Percentiles rank a stretch among this genome's conserved stretches.
Evolutionary conservation across 1,140 invertebrate genomes (phyloP).

Genomic region (Lasioglossum albipes): DNA sequence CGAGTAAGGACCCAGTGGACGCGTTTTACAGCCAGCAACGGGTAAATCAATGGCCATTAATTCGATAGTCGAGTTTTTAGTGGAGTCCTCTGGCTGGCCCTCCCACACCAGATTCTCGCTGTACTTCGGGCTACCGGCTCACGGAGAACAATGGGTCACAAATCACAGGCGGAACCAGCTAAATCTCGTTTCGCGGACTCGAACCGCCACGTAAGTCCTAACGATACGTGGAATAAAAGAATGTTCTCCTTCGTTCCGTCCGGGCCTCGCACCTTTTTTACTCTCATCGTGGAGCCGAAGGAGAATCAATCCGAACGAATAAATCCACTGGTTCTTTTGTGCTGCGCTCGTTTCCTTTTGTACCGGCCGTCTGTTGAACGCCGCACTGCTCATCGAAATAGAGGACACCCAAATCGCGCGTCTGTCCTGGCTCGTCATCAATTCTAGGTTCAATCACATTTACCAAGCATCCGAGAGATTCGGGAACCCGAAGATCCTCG

Average conservation of each 20-base stretch:
- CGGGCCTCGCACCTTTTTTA: slow-evolving; percentile 50
- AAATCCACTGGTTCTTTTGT: slow-evolving; percentile 30
- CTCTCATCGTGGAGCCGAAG: not conserved
- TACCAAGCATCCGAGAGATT: not conserved
- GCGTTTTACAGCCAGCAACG: slow-evolving; percentile 34
- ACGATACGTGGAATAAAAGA: slow-evolving; percentile 64
- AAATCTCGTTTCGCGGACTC: slow-evolving; percentile 66
- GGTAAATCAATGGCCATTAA: slow-evolving; percentile 69
- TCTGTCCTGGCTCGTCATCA: not conserved
- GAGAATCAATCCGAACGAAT: slow-evolving; percentile 38
- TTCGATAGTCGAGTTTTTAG: slow-evolving; percentile 69
- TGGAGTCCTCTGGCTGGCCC: slow-evolving; percentile 25
- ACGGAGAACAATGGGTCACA: slow-evolving; percentile 70
- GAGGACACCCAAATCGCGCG: not conserved
- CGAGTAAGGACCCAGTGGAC: not conserved
- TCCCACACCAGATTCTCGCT: slow-evolving; percentile 6
- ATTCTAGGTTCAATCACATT: not conserved
- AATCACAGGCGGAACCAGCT: slow-evolving; percentile 64
- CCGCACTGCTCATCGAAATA: slow-evolving; percentile 13
- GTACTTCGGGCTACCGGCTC: slow-evolving; percentile 29
- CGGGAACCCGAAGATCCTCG: no score
- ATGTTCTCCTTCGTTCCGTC: slow-evolving; percentile 37
- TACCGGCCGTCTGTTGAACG: not conserved
- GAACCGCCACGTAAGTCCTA: slow-evolving; percentile 54
- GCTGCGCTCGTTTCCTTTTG: not conserved